Evolutionary conservation across 2,797 vertebrate genomes (phyloP).

Genomic region (Cyprinella venusta): DNA sequence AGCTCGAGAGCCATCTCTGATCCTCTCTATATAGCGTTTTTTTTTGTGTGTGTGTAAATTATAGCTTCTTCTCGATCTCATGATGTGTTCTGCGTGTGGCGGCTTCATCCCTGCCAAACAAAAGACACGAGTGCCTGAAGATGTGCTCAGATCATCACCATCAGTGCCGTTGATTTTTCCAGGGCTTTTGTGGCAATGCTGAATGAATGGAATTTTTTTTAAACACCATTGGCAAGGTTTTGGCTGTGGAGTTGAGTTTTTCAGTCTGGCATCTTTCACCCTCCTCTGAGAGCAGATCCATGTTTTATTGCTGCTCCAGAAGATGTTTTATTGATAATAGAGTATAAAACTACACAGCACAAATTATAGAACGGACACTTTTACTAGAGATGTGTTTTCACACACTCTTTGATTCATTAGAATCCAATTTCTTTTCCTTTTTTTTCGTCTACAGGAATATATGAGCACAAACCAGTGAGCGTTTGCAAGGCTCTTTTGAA

Average conservation of each 20-base stretch:
- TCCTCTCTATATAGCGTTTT: not conserved
- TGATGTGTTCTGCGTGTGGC: slow-evolving; percentile 12
- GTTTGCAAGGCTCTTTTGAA: not conserved
- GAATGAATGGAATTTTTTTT: slow-evolving; percentile 32
- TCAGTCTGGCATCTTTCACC: slow-evolving; percentile 2
- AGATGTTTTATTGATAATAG: slow-evolving; percentile 12
- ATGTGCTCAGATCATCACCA: not conserved
- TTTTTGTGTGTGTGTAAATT: not conserved
- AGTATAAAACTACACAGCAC: not conserved
- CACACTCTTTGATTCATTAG: not conserved
- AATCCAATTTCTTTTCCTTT: not conserved
- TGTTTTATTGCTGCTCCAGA: not conserved
- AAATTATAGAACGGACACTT: not conserved
- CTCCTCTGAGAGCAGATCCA: slow-evolving; percentile 36
- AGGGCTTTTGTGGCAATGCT: slow-evolving; percentile 9
- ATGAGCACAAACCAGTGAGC: not conserved
- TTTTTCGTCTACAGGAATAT: no score
- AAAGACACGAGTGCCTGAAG: slow-evolving; percentile 8
- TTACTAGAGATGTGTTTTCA: not conserved
- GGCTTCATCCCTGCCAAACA: slow-evolving; percentile 11
- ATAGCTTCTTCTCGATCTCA: not conserved
- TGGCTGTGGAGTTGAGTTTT: not conserved
- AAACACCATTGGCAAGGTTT: not conserved
- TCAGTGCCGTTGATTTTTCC: slow-evolving; percentile 1
- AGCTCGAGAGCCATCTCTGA: not conserved